Conservation (phyloP, 2,797 vertebrate species). For the Coendou prehensilis region DNA sequence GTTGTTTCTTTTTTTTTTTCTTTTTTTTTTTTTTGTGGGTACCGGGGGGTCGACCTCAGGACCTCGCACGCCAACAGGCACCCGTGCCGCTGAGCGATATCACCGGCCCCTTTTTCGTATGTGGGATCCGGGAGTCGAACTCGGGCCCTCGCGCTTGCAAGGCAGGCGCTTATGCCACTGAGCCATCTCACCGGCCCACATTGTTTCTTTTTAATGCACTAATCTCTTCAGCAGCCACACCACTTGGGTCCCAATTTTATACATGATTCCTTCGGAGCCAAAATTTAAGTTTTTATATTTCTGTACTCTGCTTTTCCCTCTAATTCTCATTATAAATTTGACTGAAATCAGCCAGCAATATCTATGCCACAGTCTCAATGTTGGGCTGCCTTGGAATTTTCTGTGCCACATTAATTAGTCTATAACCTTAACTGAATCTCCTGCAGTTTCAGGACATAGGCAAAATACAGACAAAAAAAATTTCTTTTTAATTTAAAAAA, state of each 20-base stretch:
- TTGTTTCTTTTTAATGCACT: not conserved
- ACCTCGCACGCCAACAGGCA: too few species aligned
- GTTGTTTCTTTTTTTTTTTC: not conserved
- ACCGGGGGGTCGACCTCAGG: too few species aligned
- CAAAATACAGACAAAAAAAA: not conserved
- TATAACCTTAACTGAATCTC: not conserved
- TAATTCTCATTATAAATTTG: not conserved
- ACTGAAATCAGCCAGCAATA: not conserved
- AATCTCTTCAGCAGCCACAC: not conserved
- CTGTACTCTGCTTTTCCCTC: not conserved
- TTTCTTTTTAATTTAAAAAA: too few species aligned
- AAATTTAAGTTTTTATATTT: not conserved
- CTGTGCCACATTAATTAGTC: not conserved
- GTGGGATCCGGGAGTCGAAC: too few species aligned
- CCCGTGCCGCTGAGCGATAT: too few species aligned
- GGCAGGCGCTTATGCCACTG: too few species aligned
- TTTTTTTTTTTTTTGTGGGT: too few species aligned
- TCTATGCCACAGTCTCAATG: not conserved
- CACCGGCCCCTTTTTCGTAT: too few species aligned
- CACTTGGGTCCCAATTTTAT: not conserved
- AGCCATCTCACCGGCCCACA: too few species aligned
- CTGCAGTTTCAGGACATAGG: not conserved
- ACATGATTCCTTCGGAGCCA: not conserved
- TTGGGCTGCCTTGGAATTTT: not conserved
- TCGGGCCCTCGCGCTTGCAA: too few species aligned